These are phyloP conservation scores for Drymodes brunneopygia DNA, from an alignment of 2,113 vertebrate genomes.

Conservation along the genomic window DNA sequence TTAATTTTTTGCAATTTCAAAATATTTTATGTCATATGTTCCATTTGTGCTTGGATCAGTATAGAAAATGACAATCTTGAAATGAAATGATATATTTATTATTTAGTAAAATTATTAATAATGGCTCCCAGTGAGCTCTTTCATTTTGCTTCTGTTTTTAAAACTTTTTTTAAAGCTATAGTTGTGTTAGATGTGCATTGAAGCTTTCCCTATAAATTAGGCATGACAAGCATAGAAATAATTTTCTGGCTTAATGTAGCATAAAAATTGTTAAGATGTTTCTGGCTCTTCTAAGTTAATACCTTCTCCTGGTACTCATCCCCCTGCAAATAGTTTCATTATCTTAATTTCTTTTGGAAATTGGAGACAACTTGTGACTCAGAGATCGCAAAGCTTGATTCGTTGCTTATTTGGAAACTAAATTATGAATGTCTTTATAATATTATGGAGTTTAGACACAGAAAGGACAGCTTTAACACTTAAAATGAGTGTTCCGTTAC, in stretches of 20 bases:
- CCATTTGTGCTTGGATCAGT: neutral
- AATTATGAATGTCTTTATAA: neutral
- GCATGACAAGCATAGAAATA: neutral
- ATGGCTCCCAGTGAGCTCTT: neutral
- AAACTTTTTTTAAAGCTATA: neutral
- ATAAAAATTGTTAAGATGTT: slow-evolving; percentile 18
- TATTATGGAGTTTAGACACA: neutral
- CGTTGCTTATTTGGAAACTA: neutral
- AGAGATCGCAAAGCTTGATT: neutral
- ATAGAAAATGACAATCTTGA: neutral
- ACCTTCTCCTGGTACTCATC: neutral
- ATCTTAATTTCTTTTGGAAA: neutral
- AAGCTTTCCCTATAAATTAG: neutral
- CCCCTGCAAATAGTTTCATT: neutral
- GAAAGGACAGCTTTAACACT: neutral
- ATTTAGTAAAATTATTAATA: neutral
- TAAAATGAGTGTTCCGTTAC: neutral
- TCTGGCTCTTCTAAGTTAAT: slow-evolving; percentile 9
- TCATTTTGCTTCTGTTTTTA: neutral
- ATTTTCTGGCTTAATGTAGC: slow-evolving; percentile 20
- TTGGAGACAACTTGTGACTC: neutral
- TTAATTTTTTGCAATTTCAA: neutral
- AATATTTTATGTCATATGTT: neutral
- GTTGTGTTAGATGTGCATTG: neutral
- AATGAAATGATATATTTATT: neutral